Evolutionary conservation across 2,888 invertebrate species (phyloP), one percentile per base, ranked within the genome.

Genomic region (Ctenicera cuprea): DNA sequence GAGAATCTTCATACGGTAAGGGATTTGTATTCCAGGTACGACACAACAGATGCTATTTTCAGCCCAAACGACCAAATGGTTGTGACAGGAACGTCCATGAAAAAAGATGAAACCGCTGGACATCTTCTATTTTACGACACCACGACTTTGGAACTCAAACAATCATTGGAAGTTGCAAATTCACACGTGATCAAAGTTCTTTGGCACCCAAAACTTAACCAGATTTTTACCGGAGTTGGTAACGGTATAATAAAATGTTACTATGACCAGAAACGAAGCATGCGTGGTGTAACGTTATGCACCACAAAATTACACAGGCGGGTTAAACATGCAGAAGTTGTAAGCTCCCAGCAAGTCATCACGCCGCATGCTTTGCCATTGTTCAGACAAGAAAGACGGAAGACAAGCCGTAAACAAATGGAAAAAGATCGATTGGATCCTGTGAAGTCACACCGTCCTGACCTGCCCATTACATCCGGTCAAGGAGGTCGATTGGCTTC

Each of bases 191-290:
- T 99, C 0, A 95, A 97, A 84, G 92, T 94, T 0, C 86, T 95
- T 0, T 99, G 99, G 99, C 99, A 99, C 87, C 95, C 99, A 0
- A 96, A 97, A 85, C 87, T 99, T n/a, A 99, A 99, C 85, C 99
- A 99, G 85, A 92, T 99, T 48, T 95, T 98, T 76, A 93, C 96
- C 0, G 96, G 97, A 0, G 95, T 96, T 79, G 97, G 97, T 0
- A 95, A 97, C 84, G 99, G 99, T 0, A 89, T 91, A 0, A 93
- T 97, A 0, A 96, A 96, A 82, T 94, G 97, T 67, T 97, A 94
- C 84, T 99, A 98, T 81, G 98, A 98, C 83, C 93, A 94, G 0
- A 92, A 93, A 71, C 91, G 92, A 50, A 98, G 97, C 83, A 89
- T 95, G 71, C 90, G 97, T 3, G 99, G 99, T 0, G 98, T 98